Base-by-base conservation (phyloP, 2,888 invertebrate species). In the Tipula unca region DNA sequence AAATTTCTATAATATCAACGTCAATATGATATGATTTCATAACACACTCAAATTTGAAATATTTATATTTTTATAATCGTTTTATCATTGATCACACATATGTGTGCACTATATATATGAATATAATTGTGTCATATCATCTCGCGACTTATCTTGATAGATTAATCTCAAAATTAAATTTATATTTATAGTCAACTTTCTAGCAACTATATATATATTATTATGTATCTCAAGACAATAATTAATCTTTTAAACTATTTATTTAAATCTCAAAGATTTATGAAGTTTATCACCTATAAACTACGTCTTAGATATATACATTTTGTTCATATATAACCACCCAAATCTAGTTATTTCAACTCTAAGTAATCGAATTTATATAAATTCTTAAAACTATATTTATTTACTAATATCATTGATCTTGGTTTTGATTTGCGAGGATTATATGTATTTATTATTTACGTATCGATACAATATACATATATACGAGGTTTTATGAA, bases 361-460 rank as follows among this genome's bases (percentile, higher is more conserved):
- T 48, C 4, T 42, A 69, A 69, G 14, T 1, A 69, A 69, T 8
- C 69, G 10, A 69, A 25, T 20, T 69, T 25, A 69, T 69, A 69
- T 69, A 69, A 69, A 69, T 69, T 20, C 69, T 69, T 69, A 69
- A 48, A 69, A 69, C 69, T 69, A 69, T n/a, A n/a, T 69, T 69
- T 54, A 54, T 17, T 69, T 69, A n/a, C n/a, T n/a, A n/a, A n/a
- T n/a, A 69, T 69, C 69, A 25, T 69, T 69, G 25, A 69, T 25
- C 69, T 69, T 20, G 5, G 4, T 48, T 48, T 13, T 17, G 6
- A 48, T 4, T 1, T 6, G 17, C 48, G 17, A 17, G 48, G 5
- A 17, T 17, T 17, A 39, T 39, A 39, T 13, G 13, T 39, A 10
- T 13, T 6, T 32, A 32, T 6, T 32, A 32, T 32, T 32, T 32